Base-by-base conservation (phyloP, 2,888 invertebrate genomes). In the Ellobium chinense region DNA sequence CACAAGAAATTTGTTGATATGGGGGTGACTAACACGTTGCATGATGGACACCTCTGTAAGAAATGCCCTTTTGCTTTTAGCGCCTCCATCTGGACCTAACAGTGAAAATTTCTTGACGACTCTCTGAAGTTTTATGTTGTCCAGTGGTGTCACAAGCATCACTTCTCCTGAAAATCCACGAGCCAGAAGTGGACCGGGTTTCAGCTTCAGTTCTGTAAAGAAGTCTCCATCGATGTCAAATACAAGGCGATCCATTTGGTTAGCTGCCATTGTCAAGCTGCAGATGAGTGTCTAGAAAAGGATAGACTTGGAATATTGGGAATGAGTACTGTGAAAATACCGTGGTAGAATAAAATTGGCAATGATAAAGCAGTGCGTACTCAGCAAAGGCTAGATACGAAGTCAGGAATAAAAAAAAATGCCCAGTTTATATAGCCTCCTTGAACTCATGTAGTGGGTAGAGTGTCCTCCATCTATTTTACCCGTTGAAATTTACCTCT, bases 21-120 rank as follows among this genome's bases (percentile, higher is more conserved):
- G 29, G 9, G 69, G 69, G 24, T 69, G 69, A 21, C 54, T 54
- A 5, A 29, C 24, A 1, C 31, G 4, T 21, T 69, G 18, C 54
- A 69, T 69, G 4, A 69, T 46, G 7, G 5, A 7, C 24, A 69
- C 69, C 46, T 69, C 69, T 27, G 27, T 29, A 1, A 29, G 21
- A 29, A 69, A 69, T 7, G 31, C 1, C 5, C 18, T 4, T 9
- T 4, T n/a, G 37, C 12, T 18, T 14, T 7, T 39, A 39, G 27
- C 14, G 46, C 46, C 18, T 7, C 36, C 37, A 12, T 37, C 24
- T 36, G 31, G 34, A 65, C 24, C 65, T 12, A 68, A 29, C 1
- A 46, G 68, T 27, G 68, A 46, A 27, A 68, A 68, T n/a, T 1
- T 68, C 68, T 68, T 68, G 24, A 68, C 68, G 46, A 46, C 68